Evolutionary conservation across 1,140 invertebrate species (phyloP), one percentile per base, ranked within the genome.

Genomic region (Aethina tumida): DNA sequence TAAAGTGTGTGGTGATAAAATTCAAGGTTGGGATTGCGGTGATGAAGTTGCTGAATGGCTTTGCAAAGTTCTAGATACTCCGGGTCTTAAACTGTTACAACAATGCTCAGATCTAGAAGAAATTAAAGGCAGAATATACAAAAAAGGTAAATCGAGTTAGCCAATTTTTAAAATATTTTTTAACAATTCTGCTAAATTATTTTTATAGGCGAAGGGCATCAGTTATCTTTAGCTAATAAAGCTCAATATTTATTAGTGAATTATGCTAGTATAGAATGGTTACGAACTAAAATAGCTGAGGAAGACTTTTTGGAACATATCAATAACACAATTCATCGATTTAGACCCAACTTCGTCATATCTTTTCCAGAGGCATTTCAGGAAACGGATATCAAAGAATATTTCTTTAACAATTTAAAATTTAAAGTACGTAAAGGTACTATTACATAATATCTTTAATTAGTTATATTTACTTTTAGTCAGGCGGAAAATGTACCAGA

Each of bases 201-300:
- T 20, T 43, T 56, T 48, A 42, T 39, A 55, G 66, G 62, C 5
- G 47, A 60, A 15, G 64, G 66, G 42, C 43, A 50, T 24, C 54
- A 71, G 33, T 56, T 88, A 19, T 86, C 85, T 1, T 68, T 94
- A 39, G 76, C 79, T 3, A 95, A 93, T 64, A 77, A 93, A 68
- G 86, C 84, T 1, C 90, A 94, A 59, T 94, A 79, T 65, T 68
- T 96, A 21, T 58, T 95, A 13, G 68, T 95, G 9, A 90, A 82
- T 57, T 64, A 71, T 47, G 68, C 75, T 7, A 93, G 88, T 48
- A 72, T 90, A 4, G 56, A 68, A 43, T 82, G 77, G 72, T 66
- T 88, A 24, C 62, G 65, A 25, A 63, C 71, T 19, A 73, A 72
- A 63, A 71, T 84, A 26, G 46, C 63, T 20, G 64, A 68, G 27